A percentile compares a stretch with the other conserved stretches of the same genome.
Evolutionary conservation across 2,797 vertebrate genomes (phyloP).

Genomic region (Sebastes vulpes): DNA sequence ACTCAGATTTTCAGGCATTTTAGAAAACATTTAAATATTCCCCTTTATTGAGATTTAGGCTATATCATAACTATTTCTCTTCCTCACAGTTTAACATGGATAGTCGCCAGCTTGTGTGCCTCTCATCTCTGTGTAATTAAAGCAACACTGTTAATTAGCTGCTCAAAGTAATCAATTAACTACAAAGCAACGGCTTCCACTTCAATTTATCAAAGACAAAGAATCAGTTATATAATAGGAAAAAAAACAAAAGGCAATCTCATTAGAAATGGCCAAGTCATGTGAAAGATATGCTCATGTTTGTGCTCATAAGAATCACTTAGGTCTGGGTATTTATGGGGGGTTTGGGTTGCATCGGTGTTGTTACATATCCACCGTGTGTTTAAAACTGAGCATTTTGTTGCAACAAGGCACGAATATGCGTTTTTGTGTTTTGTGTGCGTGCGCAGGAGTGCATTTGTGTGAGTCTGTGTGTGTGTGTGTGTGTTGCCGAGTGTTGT

Average conservation of each 20-base stretch:
- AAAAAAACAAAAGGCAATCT: not conserved
- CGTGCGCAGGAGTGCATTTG: slow-evolving; percentile 38
- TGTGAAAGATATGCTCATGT: not conserved
- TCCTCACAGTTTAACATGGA: slow-evolving; percentile 6
- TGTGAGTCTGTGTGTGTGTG: slow-evolving; percentile 47
- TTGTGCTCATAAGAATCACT: slow-evolving; percentile 4
- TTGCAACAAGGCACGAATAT: slow-evolving; percentile 35
- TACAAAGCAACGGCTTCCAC: slow-evolving; percentile 12
- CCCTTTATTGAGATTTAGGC: not conserved
- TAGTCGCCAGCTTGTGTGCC: not conserved
- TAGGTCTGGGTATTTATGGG: not conserved
- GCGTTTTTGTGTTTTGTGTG: slow-evolving; percentile 16
- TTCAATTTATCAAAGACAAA: slow-evolving; percentile 25
- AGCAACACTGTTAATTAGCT: slow-evolving; percentile 43
- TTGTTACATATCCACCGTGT: not conserved
- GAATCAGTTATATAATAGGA: not conserved
- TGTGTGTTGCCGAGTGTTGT: slow-evolving; percentile 71
- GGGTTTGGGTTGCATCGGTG: not conserved
- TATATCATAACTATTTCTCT: not conserved
- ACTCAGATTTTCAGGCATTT: not conserved
- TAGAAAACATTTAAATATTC: slow-evolving; percentile 9
- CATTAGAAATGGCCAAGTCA: slow-evolving; percentile 10
- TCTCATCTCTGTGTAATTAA: slow-evolving; percentile 49
- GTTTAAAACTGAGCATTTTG: slow-evolving; percentile 50
- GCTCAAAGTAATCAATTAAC: slow-evolving; percentile 26